Evolutionary conservation across 2,113 vertebrate species (phyloP).

Genomic region (Boulengeromyrus knoepffleri): DNA sequence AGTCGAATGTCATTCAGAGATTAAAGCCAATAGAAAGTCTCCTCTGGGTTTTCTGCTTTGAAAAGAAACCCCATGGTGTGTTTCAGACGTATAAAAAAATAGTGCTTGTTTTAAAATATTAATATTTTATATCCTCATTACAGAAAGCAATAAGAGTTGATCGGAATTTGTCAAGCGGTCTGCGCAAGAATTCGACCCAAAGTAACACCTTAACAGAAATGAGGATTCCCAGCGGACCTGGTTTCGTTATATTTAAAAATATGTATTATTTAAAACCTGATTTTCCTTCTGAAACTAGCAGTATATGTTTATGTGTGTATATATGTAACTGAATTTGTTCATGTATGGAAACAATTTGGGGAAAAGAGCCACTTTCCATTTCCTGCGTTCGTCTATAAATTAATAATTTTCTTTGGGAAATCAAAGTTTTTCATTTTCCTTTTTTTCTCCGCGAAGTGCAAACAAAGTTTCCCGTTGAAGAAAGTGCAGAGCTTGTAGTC

Average conservation of each 20-base stretch:
- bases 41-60: constrained; percentile 68
- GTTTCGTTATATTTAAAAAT: background rate
- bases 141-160: constrained; percentile 65
- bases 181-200: constrained; percentile 19
- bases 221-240: background rate
- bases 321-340: background rate
- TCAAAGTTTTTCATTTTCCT: background rate
- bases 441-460: background rate
- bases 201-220: constrained; percentile 24
- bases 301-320: background rate
- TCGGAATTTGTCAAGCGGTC: constrained; percentile 52
- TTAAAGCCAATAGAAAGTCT: constrained; percentile 72
- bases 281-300: background rate
- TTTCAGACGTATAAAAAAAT: constrained; percentile 67
- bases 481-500: constrained; percentile 2
- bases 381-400: background rate
- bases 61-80: constrained; percentile 66
- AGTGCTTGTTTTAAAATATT: constrained; percentile 72
- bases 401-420: constrained; percentile 20
- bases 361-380: background rate
- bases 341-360: background rate
- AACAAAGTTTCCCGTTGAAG: constrained; percentile 14
- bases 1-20: constrained; percentile 63
- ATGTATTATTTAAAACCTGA: background rate
- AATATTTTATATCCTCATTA: constrained; percentile 75